These are phyloP conservation scores for Pyrgilauda ruficollis DNA, from an alignment of 2,113 vertebrate genomes.

Conservation along the genomic window DNA sequence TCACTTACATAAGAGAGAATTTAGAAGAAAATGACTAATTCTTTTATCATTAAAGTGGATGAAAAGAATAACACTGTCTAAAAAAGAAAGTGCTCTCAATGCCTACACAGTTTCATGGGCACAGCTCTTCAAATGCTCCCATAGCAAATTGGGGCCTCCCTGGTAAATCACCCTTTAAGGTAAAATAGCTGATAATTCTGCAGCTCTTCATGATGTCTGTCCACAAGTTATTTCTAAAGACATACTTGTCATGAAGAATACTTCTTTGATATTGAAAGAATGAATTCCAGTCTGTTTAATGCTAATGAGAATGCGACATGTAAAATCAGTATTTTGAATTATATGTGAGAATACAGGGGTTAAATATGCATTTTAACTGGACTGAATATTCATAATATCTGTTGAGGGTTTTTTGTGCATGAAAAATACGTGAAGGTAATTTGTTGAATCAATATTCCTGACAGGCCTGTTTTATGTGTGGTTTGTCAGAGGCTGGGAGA, in stretches of 20 bases:
- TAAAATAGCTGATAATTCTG: background rate
- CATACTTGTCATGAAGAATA: background rate
- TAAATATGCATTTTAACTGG: background rate
- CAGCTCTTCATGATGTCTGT: background rate
- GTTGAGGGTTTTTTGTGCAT: background rate
- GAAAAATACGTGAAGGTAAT: background rate
- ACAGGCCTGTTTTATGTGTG: background rate
- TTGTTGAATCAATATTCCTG: background rate
- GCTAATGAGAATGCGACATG: background rate
- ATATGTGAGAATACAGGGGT: background rate
- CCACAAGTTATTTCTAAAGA: background rate
- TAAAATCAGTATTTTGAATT: background rate
- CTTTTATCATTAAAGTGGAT: background rate
- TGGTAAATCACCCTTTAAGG: background rate
- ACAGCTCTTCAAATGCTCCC: slow-evolving; percentile 36
- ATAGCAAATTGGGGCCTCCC: background rate
- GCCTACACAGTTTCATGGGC: background rate
- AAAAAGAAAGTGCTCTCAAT: background rate
- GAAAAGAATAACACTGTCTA: background rate
- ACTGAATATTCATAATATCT: background rate
- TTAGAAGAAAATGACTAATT: background rate
- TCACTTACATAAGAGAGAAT: background rate
- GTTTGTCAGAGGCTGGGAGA: background rate
- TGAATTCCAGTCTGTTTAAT: background rate
- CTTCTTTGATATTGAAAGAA: background rate